phyloP scores from a whole-genome alignment of 2,888 invertebrate genomes.

The Gisinianus flammeolus region DNA sequence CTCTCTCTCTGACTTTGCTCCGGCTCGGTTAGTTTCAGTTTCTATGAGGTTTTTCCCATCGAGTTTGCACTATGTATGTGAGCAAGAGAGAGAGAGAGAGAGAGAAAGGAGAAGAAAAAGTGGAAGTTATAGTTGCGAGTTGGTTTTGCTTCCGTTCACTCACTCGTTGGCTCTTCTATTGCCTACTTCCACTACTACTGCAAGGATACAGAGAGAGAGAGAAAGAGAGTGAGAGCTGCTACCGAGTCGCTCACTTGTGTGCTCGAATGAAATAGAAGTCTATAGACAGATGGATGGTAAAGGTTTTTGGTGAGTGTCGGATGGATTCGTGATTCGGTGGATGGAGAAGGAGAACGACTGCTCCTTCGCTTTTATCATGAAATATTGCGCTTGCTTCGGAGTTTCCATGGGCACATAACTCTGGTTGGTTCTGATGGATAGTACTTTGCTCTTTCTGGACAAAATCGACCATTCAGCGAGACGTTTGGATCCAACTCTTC shows the following conservation, averaged over 20 bases:
- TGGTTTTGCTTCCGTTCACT: not conserved
- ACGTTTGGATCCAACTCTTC: slow-evolving; percentile 48
- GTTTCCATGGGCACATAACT: slow-evolving; percentile 58
- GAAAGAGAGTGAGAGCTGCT: not conserved
- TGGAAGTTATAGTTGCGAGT: not conserved
- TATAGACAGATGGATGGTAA: slow-evolving; percentile 46
- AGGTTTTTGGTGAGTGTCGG: slow-evolving; percentile 41
- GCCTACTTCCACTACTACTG: not conserved
- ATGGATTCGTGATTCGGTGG: slow-evolving; percentile 49
- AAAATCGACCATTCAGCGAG: slow-evolving; percentile 56
- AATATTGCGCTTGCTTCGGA: slow-evolving; percentile 58
- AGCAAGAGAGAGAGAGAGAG: not conserved
- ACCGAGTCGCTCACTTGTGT: not conserved
- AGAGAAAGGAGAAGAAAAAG: not conserved
- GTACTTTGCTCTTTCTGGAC: slow-evolving; percentile 56
- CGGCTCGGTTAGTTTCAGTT: slow-evolving; percentile 22
- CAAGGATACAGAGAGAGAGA: not conserved
- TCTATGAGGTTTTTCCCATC: slow-evolving; percentile 11
- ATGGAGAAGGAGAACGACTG: slow-evolving; percentile 41
- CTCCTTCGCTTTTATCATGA: slow-evolving; percentile 51
- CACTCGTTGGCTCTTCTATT: slow-evolving; percentile 2
- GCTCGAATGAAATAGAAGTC: slow-evolving; percentile 35
- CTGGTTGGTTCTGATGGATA: slow-evolving; percentile 59
- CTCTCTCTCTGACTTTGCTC: slow-evolving; percentile 7
- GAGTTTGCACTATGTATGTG: not conserved